These are phyloP conservation scores for Liparis tanakae DNA, from an alignment of 2,797 vertebrate species.

Conservation along the genomic window DNA sequence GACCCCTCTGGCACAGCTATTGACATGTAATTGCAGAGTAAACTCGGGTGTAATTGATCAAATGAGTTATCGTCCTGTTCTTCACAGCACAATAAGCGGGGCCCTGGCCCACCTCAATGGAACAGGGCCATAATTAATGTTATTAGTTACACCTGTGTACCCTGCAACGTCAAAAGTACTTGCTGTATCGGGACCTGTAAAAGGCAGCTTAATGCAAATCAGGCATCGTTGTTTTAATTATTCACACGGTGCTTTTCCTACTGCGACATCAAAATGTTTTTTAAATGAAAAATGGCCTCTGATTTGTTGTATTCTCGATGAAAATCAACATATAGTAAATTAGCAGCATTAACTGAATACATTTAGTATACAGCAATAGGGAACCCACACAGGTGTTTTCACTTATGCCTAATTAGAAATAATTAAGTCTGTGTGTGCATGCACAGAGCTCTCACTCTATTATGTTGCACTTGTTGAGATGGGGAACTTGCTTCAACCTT, in stretches of 20 bases:
- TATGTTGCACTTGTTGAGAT: background rate
- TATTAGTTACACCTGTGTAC: no score
- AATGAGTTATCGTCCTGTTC: no score
- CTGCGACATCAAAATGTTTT: background rate
- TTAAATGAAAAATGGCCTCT: background rate
- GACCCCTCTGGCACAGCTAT: background rate
- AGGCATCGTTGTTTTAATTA: background rate
- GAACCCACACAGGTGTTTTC: background rate
- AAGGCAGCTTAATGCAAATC: background rate
- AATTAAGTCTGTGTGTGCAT: background rate
- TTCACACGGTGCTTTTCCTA: background rate
- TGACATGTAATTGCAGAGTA: background rate
- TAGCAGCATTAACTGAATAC: background rate
- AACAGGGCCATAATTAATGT: no score
- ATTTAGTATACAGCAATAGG: background rate
- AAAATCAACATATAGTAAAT: background rate
- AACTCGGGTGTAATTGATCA: no score
- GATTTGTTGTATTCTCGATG: background rate
- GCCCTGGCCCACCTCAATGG: no score
- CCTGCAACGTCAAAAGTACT: no score
- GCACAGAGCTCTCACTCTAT: background rate
- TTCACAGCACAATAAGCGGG: background rate
- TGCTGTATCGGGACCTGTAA: no score
- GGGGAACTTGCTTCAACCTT: background rate
- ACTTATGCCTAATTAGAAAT: slow-evolving; percentile 1